Conservation (phyloP, 2,113 vertebrate genomes). For the Heterotilapia buettikoferi region DNA sequence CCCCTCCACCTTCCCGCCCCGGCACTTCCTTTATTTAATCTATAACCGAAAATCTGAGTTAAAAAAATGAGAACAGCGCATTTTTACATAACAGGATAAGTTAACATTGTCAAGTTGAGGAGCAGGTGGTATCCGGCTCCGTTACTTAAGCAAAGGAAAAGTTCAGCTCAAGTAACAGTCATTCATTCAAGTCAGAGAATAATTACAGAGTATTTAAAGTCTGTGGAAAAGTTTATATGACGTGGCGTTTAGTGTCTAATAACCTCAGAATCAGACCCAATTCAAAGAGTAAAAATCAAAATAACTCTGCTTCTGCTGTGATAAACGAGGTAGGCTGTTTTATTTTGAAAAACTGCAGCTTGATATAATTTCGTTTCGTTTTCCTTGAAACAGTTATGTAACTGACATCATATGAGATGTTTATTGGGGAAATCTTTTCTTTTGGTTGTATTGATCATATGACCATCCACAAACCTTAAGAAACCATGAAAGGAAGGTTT, state of each 20-base stretch:
- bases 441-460: neutral
- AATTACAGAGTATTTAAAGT: neutral
- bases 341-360: neutral
- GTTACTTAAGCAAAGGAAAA: neutral
- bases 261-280: neutral
- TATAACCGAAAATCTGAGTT: neutral
- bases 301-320: neutral
- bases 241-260: neutral
- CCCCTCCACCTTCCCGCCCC: neutral
- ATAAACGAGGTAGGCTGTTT: neutral
- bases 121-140: neutral
- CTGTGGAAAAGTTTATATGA: neutral
- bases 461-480: neutral
- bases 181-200: neutral
- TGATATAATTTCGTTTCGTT: neutral
- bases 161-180: neutral
- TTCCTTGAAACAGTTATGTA: neutral
- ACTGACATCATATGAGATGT: neutral
- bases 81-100: neutral
- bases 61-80: neutral
- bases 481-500: neutral
- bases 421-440: neutral
- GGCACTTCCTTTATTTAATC: conserved; percentile 47
- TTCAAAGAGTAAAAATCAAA: neutral
- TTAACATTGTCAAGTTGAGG: neutral